A percentile compares a stretch with the other conserved stretches of the same genome.
phyloP scores from a whole-genome alignment of 2,888 invertebrate species.

The Xiphydria camelus region DNA sequence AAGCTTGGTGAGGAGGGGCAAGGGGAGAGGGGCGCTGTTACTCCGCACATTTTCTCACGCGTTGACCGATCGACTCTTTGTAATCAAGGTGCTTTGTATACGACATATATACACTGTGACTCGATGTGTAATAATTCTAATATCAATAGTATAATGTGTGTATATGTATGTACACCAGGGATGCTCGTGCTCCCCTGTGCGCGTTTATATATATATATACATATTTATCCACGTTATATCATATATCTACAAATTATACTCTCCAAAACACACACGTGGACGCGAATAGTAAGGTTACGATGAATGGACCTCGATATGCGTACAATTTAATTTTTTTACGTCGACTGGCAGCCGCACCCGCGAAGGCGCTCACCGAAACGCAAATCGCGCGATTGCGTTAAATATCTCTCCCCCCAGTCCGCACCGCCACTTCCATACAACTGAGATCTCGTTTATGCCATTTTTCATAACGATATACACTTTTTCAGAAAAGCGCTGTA shows the following conservation, averaged over 20 bases:
- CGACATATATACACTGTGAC: constrained; percentile 29
- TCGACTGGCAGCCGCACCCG: not conserved
- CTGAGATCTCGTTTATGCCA: constrained; percentile 46
- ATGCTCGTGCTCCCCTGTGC: too few relatives aligned
- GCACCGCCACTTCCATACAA: constrained; percentile 21
- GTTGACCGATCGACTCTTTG: constrained; percentile 30
- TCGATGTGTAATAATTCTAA: constrained; percentile 21
- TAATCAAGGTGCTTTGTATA: constrained; percentile 50
- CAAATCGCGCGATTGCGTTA: too few relatives aligned
- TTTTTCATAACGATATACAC: constrained; percentile 38
- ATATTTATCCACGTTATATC: constrained; percentile 30
- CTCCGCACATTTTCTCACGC: constrained; percentile 41
- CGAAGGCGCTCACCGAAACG: not conserved
- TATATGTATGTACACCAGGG: constrained; percentile 29
- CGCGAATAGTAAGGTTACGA: constrained; percentile 29
- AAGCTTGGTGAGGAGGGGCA: too few relatives aligned
- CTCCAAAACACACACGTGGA: constrained; percentile 30
- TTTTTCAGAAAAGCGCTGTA: constrained; percentile 9
- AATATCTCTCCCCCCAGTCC: not conserved
- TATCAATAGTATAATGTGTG: constrained; percentile 27
- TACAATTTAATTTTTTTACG: constrained; percentile 1
- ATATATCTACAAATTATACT: constrained; percentile 33
- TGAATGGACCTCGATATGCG: constrained; percentile 34
- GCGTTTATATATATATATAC: constrained; percentile 36
- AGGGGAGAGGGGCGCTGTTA: too few relatives aligned